A percentile compares a stretch with the other conserved stretches of the same genome.
phyloP scores from a whole-genome alignment of 2,888 invertebrate genomes.

The Invenusta paracnida region DNA sequence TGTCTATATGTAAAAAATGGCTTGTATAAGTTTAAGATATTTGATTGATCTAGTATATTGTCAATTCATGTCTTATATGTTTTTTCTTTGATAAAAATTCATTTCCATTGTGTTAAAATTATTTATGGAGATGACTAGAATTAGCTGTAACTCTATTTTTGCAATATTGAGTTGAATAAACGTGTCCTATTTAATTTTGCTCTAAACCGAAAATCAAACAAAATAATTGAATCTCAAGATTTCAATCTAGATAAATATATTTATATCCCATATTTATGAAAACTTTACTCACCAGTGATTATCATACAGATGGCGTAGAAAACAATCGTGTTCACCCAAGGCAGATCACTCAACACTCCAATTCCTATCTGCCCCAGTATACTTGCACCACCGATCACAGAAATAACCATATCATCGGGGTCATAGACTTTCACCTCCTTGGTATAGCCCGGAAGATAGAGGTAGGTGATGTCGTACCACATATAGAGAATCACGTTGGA shows the following conservation, averaged over 20 bases:
- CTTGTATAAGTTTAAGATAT: too few relatives aligned
- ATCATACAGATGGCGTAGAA: slow-evolving; percentile 75
- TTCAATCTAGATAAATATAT: background rate
- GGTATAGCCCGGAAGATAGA: slow-evolving; percentile 82
- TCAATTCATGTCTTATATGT: too few relatives aligned
- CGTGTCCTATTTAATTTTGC: too few relatives aligned
- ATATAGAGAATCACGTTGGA: slow-evolving; percentile 82
- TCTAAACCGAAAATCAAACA: too few relatives aligned
- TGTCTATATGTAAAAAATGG: too few relatives aligned
- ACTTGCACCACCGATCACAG: slow-evolving; percentile 73
- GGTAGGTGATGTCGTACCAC: slow-evolving; percentile 86
- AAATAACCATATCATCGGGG: slow-evolving; percentile 69
- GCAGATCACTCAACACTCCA: slow-evolving; percentile 82
- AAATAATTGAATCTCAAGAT: too few relatives aligned
- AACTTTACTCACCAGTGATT: slow-evolving; percentile 59
- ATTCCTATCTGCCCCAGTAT: slow-evolving; percentile 72
- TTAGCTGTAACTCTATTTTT: too few relatives aligned
- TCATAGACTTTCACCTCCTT: slow-evolving; percentile 59
- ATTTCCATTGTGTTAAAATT: too few relatives aligned
- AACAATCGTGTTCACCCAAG: slow-evolving; percentile 73
- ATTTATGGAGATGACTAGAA: too few relatives aligned
- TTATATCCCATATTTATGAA: slow-evolving; percentile 44
- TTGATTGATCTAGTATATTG: too few relatives aligned
- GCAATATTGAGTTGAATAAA: too few relatives aligned
- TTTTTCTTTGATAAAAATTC: too few relatives aligned